Base-by-base conservation (phyloP, 2,888 invertebrate species). In the Diarsia rubi region DNA sequence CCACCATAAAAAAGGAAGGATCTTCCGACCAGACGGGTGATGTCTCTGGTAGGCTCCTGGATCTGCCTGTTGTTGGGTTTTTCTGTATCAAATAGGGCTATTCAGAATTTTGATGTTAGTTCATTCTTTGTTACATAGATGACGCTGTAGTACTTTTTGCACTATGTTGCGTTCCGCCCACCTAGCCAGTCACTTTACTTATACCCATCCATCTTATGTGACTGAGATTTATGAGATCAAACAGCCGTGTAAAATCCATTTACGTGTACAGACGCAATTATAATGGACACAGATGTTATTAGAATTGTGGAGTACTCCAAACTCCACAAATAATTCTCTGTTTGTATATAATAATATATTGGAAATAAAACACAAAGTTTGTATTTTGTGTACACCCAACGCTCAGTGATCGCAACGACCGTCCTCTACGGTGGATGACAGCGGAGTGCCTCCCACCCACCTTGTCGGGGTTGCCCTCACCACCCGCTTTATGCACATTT, bases 201-300 rank as follows among this genome's bases (percentile, higher is more conserved):
- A n/a, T 49, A 62, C 12, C 54, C 42, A 69, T 60, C 47, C 59
- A 60, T 77, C 57, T 66, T 81, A 77, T 31, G 19, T 62, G 65
- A 62, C 54, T 27, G 31, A 77, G 27, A 62, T 69, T 57, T 81
- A 76, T 65, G 67, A 76, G 80, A 71, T 80, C 80, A 80, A 80
- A 80, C 49, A 80, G 68, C 64, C 76, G 76, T 79, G 68, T 75
- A 75, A 78, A 71, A 74, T 78, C 59, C 73, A 73, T 78, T 62
- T 82, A 73, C 52, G 24, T 66, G 24, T n/a, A 71, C 16, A 59
- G 62, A 54, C 63, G 75, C 79, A 69, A 68, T 79, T 82, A 72
- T 83, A 79, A 68, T 79, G 37, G 9, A 68, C 27, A n/a, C 68
- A 82, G 62, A 75, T 75, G 79, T 65, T 47, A 77, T 73, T 73